Percentiles rank a stretch among this genome's conserved stretches.
These are phyloP conservation scores for Charadrius vociferus DNA, from an alignment of 2,113 vertebrate species.

Conservation along the genomic window DNA sequence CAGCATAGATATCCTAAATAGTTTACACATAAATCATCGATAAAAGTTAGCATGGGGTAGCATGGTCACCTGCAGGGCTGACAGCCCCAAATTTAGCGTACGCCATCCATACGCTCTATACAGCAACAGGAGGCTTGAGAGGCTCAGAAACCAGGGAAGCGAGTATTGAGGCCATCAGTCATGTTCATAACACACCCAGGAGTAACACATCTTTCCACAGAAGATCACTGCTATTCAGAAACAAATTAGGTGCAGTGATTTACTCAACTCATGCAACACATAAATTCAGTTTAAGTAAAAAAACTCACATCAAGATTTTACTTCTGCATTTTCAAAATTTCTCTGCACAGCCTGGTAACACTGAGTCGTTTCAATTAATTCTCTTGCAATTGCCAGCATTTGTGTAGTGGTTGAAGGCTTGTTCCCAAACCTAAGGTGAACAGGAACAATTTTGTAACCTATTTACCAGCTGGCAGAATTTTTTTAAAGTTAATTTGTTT, in stretches of 20 bases:
- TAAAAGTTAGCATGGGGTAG: background rate
- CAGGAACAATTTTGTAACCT: background rate
- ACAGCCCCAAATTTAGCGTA: background rate
- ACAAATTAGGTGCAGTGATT: background rate
- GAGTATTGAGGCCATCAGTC: background rate
- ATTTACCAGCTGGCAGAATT: background rate
- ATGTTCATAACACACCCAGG: background rate
- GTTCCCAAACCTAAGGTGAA: background rate
- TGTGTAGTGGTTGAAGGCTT: background rate
- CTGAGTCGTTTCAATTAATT: background rate
- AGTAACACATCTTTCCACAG: background rate
- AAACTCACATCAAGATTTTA: background rate
- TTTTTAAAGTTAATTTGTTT: background rate
- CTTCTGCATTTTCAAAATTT: background rate
- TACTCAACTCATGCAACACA: background rate
- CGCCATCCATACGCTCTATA: background rate
- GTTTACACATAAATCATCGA: conserved; percentile 21
- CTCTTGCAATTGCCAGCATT: background rate
- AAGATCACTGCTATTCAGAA: background rate
- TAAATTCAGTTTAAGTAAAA: background rate
- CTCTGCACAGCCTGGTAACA: background rate
- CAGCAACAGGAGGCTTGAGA: background rate
- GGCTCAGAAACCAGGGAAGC: background rate
- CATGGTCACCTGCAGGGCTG: background rate
- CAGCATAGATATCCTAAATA: background rate